These are phyloP conservation scores for Gavialis gangeticus DNA, from an alignment of 2,113 vertebrate genomes.

Conservation along the genomic window DNA sequence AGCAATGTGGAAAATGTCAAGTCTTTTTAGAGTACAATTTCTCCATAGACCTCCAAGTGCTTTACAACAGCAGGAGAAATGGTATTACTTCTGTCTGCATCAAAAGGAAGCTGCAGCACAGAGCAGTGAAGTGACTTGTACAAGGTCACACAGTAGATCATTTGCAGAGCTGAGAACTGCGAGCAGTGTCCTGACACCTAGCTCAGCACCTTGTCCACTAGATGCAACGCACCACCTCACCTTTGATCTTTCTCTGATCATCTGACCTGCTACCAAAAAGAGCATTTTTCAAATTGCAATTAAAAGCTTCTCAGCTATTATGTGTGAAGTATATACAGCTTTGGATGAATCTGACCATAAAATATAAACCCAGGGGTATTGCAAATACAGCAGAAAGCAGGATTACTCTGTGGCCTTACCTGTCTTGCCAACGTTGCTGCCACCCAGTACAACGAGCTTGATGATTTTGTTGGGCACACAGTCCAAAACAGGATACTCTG, in stretches of 20 bases:
- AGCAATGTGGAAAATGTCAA: not conserved
- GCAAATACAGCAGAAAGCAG: not conserved
- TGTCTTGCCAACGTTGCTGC: constrained; percentile 91
- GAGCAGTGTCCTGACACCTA: not conserved
- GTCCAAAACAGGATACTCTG: constrained; percentile 88
- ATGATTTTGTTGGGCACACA: constrained; percentile 88
- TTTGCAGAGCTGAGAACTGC: not conserved
- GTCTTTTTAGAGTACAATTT: not conserved
- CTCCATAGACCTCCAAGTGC: not conserved
- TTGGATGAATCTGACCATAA: not conserved
- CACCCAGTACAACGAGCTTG: constrained; percentile 92
- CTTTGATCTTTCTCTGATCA: not conserved
- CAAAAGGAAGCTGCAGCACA: not conserved
- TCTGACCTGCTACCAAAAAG: not conserved
- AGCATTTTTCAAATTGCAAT: accelerated
- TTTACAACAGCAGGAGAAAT: not conserved
- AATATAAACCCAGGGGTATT: not conserved
- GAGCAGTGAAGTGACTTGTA: not conserved
- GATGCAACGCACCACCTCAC: not conserved
- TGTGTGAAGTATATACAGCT: accelerated
- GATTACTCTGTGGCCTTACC: constrained; percentile 70
- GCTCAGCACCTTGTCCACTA: not conserved
- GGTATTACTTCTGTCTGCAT: not conserved
- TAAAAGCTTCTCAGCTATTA: not conserved
- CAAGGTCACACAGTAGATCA: not conserved